Percentiles rank a stretch among this genome's conserved stretches.
Evolutionary conservation across 2,888 invertebrate species (phyloP).

Genomic region (Eumerus sabulonum): DNA sequence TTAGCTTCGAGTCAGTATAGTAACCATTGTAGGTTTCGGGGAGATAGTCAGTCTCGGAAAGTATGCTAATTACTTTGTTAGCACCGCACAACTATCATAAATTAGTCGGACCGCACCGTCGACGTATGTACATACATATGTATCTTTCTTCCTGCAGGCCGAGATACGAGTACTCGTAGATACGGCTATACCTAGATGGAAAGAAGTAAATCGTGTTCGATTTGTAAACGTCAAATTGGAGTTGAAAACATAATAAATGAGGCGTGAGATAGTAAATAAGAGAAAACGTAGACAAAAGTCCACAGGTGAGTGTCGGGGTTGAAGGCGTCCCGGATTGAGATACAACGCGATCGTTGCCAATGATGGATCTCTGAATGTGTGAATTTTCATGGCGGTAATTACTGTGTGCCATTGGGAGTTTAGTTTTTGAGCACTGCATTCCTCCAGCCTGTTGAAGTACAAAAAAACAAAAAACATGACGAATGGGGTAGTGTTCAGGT

Average conservation of each 20-base stretch:
- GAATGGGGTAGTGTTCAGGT: slow-evolving; percentile 33
- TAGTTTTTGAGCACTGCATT: slow-evolving; percentile 10
- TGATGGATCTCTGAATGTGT: slow-evolving; percentile 64
- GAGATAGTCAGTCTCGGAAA: slow-evolving; percentile 53
- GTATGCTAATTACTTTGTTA: slow-evolving; percentile 69
- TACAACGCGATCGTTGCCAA: slow-evolving; percentile 10
- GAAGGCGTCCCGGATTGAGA: slow-evolving; percentile 31
- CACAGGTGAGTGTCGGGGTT: slow-evolving; percentile 30
- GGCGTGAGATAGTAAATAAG: slow-evolving; percentile 56
- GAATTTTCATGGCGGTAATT: slow-evolving; percentile 58
- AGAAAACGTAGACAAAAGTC: slow-evolving; percentile 37
- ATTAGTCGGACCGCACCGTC: slow-evolving; percentile 25
- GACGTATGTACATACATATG: no score
- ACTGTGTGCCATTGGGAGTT: slow-evolving; percentile 39
- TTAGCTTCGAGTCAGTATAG: slow-evolving; percentile 38
- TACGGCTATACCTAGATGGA: background rate
- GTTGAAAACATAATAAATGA: slow-evolving; percentile 68
- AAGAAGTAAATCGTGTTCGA: slow-evolving; percentile 58
- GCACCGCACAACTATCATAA: slow-evolving; percentile 54
- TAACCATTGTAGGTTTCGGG: slow-evolving; percentile 50
- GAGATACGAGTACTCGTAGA: no score
- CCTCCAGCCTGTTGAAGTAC: slow-evolving; percentile 12
- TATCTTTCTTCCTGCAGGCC: no score
- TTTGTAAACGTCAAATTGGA: slow-evolving; percentile 68
- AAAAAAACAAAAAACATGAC: slow-evolving; percentile 20